Evolutionary conservation across 2,113 vertebrate species (phyloP).

Genomic region (Uria lomvia): DNA sequence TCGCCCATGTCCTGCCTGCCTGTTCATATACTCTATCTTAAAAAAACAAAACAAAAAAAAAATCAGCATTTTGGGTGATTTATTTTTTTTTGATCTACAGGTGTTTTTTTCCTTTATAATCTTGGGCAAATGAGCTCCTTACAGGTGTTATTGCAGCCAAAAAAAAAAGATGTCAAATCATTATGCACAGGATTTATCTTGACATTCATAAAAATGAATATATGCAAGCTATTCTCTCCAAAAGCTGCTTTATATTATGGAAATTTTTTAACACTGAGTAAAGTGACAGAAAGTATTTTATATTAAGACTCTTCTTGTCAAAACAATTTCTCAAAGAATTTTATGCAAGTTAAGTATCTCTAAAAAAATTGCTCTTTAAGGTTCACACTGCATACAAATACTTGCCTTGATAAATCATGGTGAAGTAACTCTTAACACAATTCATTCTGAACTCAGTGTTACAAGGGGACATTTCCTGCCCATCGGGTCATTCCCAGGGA

Average conservation of each 20-base stretch:
- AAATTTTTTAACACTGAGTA: constrained; percentile 47
- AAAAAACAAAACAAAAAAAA: not conserved
- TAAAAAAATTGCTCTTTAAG: constrained; percentile 7
- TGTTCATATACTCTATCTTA: not conserved
- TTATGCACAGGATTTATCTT: constrained; percentile 33
- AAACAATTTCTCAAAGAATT: constrained; percentile 44
- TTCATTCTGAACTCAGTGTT: not conserved
- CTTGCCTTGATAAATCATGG: constrained; percentile 6
- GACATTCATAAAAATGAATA: constrained; percentile 53
- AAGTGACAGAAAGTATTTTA: constrained; percentile 61
- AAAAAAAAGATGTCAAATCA: constrained; percentile 15
- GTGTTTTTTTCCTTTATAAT: not conserved
- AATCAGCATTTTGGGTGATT: not conserved
- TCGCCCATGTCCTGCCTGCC: not conserved
- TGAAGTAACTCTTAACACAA: not conserved
- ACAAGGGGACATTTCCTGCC: not conserved
- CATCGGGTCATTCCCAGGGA: not conserved
- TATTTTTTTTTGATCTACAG: not conserved
- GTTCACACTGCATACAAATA: constrained; percentile 43
- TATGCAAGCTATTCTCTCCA: constrained; percentile 54
- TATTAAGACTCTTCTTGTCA: constrained; percentile 56
- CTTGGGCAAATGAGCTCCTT: not conserved
- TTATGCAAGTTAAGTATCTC: constrained; percentile 18
- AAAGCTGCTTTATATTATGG: constrained; percentile 50
- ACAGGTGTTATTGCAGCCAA: not conserved